Conservation (phyloP, 2,888 invertebrate genomes). For the Mythimna loreyi region DNA sequence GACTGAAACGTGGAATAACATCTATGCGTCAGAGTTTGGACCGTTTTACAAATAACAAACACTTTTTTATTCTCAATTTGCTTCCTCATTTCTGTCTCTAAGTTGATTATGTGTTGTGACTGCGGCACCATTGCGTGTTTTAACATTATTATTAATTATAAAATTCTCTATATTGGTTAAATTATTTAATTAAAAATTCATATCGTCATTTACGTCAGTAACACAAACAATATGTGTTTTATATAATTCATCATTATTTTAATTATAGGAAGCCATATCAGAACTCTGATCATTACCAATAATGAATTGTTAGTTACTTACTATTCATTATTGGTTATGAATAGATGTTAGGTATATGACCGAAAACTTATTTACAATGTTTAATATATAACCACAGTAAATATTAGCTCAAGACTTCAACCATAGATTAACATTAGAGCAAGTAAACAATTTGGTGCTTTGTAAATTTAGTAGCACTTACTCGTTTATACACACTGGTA, state of each 20-base stretch:
- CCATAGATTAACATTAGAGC: background rate
- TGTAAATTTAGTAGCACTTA: slow-evolving; percentile 2
- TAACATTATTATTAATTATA: background rate
- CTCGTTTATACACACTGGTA: no score
- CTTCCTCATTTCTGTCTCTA: slow-evolving; percentile 34
- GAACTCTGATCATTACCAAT: background rate
- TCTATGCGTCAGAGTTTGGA: slow-evolving; percentile 10
- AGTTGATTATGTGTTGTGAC: slow-evolving; percentile 28
- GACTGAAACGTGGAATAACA: slow-evolving; percentile 19
- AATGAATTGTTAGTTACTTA: background rate
- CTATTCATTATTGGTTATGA: slow-evolving; percentile 2
- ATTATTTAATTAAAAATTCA: background rate
- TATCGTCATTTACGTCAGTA: background rate
- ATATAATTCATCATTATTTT: background rate
- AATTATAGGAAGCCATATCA: slow-evolving; percentile 4
- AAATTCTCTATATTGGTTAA: background rate
- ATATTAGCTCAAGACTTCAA: background rate
- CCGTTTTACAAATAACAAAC: slow-evolving; percentile 26
- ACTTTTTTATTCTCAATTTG: slow-evolving; percentile 17
- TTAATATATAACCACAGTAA: background rate
- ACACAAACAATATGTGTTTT: background rate
- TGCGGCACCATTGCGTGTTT: background rate
- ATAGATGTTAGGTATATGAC: background rate
- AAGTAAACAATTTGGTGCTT: slow-evolving; percentile 19
- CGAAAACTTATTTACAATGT: background rate